These are phyloP conservation scores for Turritopsis dohrnii DNA, from an alignment of 30 jellyfish, hydroid and myxozoan species.

Conservation along the genomic window DNA sequence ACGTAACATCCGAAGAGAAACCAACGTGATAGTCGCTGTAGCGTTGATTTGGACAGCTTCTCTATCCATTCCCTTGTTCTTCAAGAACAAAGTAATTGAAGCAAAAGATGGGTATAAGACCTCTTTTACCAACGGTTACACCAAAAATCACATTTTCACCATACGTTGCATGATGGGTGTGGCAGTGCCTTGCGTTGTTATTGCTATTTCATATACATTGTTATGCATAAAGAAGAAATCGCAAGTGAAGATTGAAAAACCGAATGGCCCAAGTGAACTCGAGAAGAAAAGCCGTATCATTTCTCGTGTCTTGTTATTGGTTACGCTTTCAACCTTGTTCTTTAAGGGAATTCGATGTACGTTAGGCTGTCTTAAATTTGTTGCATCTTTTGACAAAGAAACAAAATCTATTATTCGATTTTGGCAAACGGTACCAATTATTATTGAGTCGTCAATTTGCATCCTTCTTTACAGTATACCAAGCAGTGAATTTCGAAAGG, in stretches of 20 bases:
- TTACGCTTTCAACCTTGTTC: not conserved
- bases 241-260: not conserved
- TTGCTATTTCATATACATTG: not conserved
- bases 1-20: not conserved
- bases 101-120: not conserved
- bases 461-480: not conserved
- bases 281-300: too few species aligned
- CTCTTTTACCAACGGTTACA: not conserved
- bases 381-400: not conserved
- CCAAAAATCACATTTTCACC: not conserved
- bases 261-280: not conserved
- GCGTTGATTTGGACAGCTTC: not conserved
- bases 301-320: not conserved
- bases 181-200: not conserved
- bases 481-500: not conserved
- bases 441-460: not conserved
- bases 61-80: not conserved
- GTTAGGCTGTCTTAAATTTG: not conserved
- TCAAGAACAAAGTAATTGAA: not conserved
- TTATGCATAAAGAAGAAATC: not conserved
- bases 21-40: not conserved
- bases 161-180: not conserved
- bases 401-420: not conserved
- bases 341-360: not conserved
- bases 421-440: not conserved